phyloP scores from a whole-genome alignment of 2,113 vertebrate species.

The Dolichotis patagonum region DNA sequence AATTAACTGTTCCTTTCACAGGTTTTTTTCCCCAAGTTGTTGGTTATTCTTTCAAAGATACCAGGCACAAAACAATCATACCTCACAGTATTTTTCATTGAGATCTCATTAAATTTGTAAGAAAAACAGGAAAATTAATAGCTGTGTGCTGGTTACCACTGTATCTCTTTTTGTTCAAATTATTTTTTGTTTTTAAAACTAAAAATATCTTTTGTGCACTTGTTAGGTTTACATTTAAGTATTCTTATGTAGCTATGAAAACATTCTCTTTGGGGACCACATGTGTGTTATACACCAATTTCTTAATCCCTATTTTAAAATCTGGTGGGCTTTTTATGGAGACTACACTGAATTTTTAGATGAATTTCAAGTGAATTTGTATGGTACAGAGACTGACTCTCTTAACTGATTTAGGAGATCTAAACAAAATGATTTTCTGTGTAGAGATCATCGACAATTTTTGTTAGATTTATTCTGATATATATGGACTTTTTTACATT shows the following conservation, averaged over 20 bases:
- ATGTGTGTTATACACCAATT: not conserved
- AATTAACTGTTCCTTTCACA: not conserved
- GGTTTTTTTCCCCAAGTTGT: not conserved
- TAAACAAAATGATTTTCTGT: not conserved
- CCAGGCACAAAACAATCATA: not conserved
- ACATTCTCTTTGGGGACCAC: not conserved
- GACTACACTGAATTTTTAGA: not conserved
- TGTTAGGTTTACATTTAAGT: not conserved
- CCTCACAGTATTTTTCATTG: not conserved
- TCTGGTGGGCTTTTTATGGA: not conserved
- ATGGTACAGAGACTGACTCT: not conserved
- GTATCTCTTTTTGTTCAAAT: not conserved
- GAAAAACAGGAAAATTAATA: not conserved
- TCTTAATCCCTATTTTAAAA: not conserved
- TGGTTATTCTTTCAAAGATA: not conserved
- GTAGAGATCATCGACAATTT: not conserved
- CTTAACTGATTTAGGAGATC: not conserved
- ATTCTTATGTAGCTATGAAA: not conserved
- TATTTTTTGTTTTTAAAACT: not conserved
- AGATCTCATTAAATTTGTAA: conserved; percentile 9
- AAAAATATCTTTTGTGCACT: not conserved
- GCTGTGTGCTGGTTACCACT: not conserved
- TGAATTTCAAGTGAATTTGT: not conserved
- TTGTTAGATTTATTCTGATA: not conserved
- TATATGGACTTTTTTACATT: not conserved